Evolutionary conservation across 2,113 vertebrate genomes (phyloP).

Genomic region (Hyperopisus bebe): DNA sequence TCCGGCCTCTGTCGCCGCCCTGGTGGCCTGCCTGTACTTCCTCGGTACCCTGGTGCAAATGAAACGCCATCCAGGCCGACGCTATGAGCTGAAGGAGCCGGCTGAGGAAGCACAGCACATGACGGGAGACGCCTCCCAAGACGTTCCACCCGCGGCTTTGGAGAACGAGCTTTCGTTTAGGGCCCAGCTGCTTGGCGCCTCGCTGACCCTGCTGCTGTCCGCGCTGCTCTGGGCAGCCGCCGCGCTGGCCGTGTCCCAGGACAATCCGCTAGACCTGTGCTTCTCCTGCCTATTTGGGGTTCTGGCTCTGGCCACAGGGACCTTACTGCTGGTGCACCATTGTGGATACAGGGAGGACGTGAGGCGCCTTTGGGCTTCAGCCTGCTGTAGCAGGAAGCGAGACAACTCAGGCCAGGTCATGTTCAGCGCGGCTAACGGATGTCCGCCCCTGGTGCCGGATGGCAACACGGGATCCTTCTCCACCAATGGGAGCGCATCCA

Average conservation of each 20-base stretch:
- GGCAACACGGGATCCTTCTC: slow-evolving; percentile 72
- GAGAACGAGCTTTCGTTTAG: slow-evolving; percentile 89
- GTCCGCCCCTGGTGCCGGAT: not conserved
- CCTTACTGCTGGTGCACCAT: slow-evolving; percentile 82
- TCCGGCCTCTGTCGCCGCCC: slow-evolving; percentile 83
- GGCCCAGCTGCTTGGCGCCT: slow-evolving; percentile 75
- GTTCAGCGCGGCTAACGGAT: slow-evolving; percentile 33
- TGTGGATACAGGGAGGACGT: slow-evolving; percentile 49
- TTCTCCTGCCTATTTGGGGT: slow-evolving; percentile 85
- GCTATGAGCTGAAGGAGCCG: slow-evolving; percentile 84
- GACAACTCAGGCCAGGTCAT: slow-evolving; percentile 70
- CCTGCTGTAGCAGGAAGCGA: slow-evolving; percentile 74
- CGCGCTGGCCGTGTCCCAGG: slow-evolving; percentile 73
- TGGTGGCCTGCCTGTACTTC: slow-evolving; percentile 95
- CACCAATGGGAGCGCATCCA: slow-evolving; percentile 79
- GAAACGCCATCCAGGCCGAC: slow-evolving; percentile 80
- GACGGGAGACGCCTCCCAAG: slow-evolving; percentile 49
- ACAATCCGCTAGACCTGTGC: slow-evolving; percentile 73
- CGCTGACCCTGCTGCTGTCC: slow-evolving; percentile 59
- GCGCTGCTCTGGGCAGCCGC: slow-evolving; percentile 78
- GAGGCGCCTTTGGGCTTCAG: slow-evolving; percentile 71
- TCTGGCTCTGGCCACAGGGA: slow-evolving; percentile 70
- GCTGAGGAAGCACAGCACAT: slow-evolving; percentile 77
- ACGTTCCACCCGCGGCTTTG: slow-evolving; percentile 68
- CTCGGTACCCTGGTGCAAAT: slow-evolving; percentile 89